A percentile compares a stretch with the other conserved stretches of the same genome.
These are phyloP conservation scores for Isaurus tuberculatus DNA, from an alignment of 92 coral and sea anemone genomes.

Conservation along the genomic window DNA sequence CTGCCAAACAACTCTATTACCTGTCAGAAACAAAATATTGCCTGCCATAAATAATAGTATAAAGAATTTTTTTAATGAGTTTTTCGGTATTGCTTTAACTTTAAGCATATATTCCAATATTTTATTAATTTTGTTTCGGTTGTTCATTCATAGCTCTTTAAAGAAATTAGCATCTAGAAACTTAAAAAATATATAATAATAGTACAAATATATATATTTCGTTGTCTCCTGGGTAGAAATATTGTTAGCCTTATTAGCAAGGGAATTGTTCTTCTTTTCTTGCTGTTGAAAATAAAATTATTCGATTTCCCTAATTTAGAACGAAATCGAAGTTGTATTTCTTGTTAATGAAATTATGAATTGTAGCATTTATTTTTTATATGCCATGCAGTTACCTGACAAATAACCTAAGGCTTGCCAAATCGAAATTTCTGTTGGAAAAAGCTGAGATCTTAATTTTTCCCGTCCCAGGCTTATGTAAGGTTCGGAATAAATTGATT, in stretches of 20 bases:
- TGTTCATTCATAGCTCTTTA: neutral
- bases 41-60: slow-evolving; percentile 9
- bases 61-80: neutral
- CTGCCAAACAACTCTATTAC: slow-evolving; percentile 18
- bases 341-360: neutral
- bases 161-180: neutral
- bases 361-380: neutral
- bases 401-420: slow-evolving; percentile 5
- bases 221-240: slow-evolving; percentile 28
- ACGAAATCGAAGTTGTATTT: slow-evolving; percentile 18
- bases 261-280: slow-evolving; percentile 21
- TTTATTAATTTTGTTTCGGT: slow-evolving; percentile 20
- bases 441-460: slow-evolving; percentile 45
- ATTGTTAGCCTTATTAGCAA: neutral
- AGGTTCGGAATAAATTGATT: slow-evolving; percentile 66
- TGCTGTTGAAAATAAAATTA: slow-evolving; percentile 5
- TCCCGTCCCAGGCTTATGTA: slow-evolving; percentile 63
- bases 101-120: neutral
- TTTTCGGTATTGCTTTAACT: neutral
- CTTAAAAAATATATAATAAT: neutral
- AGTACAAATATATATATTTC: neutral
- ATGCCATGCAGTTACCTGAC: slow-evolving; percentile 57
- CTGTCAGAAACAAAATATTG: slow-evolving; percentile 17
- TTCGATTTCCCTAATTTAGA: neutral
- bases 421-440: slow-evolving; percentile 31